Evolutionary conservation across 2,113 vertebrate species (phyloP), one percentile per base, ranked within the genome.

Genomic region (Pterophyllum scalare): DNA sequence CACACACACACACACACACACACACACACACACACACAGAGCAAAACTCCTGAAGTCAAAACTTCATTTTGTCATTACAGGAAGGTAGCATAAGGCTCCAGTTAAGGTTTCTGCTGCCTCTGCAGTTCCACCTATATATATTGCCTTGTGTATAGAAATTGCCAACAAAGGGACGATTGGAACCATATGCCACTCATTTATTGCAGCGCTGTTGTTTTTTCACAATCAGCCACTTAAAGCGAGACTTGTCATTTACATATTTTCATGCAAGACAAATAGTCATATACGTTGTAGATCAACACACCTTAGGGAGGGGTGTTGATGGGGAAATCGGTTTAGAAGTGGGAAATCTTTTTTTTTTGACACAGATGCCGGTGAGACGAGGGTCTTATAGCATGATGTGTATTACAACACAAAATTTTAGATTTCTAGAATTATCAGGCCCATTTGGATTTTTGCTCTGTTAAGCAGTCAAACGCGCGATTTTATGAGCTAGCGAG

Each of bases 121-220:
- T 87, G 93, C 94, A 94, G 80, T 94, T 95, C 86, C 77, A 90
- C 82, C 87, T 87, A 89, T 92, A 89, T 93, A 92, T 94, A 94
- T 93, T 92, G 86, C 88, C 91, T 91, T 90, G 89, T 91, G 90
- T 89, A 91, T 90, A 86, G 85, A 83, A 93, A 93, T 79, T 94
- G 92, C 92, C 91, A 88, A 93, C 92, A 93, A 93, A 93, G 91
- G 93, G 76, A 86, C 77, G 67, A 90, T 64, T 84, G 91, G 46
- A 92, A 81, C 93, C 94, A 94, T 95, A 95, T 95, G 94, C 94
- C 92, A 93, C 85, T 92, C 89, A 89, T 87, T 93, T 93, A 93
- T 89, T 90, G 85, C 89, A 62, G 79, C 46, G 24, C 56, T 61
- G 31, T 74, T 85, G 83, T 75, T 64, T 84, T 65, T 28, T 17